Evolutionary conservation across 1,140 invertebrate species (phyloP), one percentile per base, ranked within the genome.

Genomic region (Diprion similis): DNA sequence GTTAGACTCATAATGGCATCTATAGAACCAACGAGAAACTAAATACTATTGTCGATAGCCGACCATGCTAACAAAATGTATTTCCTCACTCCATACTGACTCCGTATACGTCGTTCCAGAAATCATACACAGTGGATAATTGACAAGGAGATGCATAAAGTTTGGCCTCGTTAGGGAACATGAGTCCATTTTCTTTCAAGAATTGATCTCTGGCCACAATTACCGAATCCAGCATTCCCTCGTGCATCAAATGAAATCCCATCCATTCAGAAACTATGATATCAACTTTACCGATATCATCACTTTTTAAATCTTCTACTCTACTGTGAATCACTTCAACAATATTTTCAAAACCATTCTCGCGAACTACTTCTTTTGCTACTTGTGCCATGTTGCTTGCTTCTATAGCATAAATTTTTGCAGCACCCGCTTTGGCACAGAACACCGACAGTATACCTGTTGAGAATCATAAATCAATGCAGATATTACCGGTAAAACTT

Each of bases 201-300:
- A 94, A 97, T 77, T 94, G 92, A 81, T 99, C 95, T 83, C 98
- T 91, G 2, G 98, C 98, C 88, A 93, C 93, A 47, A 99, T 91
- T 19, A 97, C 92, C 85, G 94, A 95, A 83, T 99, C 96, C 47
- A 99, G 86, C 98, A 99, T 99, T 19, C 97, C 98, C 89, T 99
- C 98, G 83, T 99, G 99, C 9, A 99, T 89, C 66, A 99, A 89
- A 87, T 99, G 99, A 89, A 99, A 99, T 7, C 98, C 98, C 98
- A 99, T 99, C 98, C 98, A 99, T 88, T 99, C 98, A 8, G 97
- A 98, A 46, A 99, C 94, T 78, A 99, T 98, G 24, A 99, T 93
- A 86, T 99, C 98, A 18, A 98, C 96, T 89, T 96, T 95, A 72
- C 93, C 92, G 47, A 90, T 79, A 48, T 66, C 82, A n/a, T 91